Base-by-base conservation (phyloP, 2,888 invertebrate genomes). In the Enchytraeus crypticus region DNA sequence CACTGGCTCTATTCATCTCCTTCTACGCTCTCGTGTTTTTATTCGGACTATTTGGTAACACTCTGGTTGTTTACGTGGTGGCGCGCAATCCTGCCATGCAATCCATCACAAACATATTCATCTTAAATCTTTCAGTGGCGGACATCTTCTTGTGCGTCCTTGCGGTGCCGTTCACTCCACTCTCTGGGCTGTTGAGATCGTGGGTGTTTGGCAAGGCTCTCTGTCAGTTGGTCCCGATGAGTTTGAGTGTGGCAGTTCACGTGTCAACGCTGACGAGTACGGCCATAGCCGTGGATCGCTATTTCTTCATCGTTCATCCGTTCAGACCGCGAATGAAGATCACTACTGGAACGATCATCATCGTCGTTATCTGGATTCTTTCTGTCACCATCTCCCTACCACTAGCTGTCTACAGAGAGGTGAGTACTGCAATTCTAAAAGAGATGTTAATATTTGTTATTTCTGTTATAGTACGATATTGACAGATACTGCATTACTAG, bases 81-180 rank as follows among this genome's bases (percentile, higher is more conserved):
- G n/a, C 33, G 14, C 29, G 53, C 53, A 96, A 93, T 80, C 87
- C 87, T 69, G 88, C 90, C 33, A 97, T 97, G 96, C 95, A 95
- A 77, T 95, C 95, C 0, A 96, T 97, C 43, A 97, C 97, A 2
- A 97, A 97, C 78, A 85, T 93, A 55, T 97, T 97, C 81, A 97
- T 97, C 75, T 90, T 92, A 47, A 97, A 97, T 77, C 82, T 98
- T 71, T 97, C 97, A 0, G 82, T 96, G 33, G 92, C 93, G 11
- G 97, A 98, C 78, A 90, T 97, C 55, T 81, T 97, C 53, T 84
- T 98, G 67, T 95, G 95, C 77, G 84, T 89, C 14, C 84, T 97
- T 62, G 92, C 93, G 2, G 92, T 97, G 53, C 96, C 97, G 4
- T 92, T 98, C 74, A 98, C 97, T 0, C 96, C 97, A 0, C 82